phyloP scores from a whole-genome alignment of 2,113 vertebrate genomes.

The Marmota flaviventris region DNA sequence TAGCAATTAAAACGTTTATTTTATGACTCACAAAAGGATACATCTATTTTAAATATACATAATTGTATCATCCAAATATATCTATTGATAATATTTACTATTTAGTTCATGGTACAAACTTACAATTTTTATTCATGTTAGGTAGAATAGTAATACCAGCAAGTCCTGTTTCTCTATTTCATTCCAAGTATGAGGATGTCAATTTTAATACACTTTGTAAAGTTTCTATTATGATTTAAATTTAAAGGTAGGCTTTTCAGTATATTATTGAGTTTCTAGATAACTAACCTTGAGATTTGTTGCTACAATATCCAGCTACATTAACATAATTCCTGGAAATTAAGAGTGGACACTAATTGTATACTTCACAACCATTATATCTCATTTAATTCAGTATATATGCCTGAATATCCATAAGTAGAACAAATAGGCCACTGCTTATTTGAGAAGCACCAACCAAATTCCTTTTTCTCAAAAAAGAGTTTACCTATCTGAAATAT shows the following conservation, averaged over 20 bases:
- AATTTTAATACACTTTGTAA: slow-evolving; percentile 3
- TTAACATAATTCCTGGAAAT: neutral
- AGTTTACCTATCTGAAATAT: slow-evolving; percentile 2
- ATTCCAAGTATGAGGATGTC: neutral
- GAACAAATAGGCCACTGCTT: slow-evolving; percentile 5
- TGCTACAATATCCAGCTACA: neutral
- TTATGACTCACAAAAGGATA: slow-evolving; percentile 28
- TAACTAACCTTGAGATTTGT: neutral
- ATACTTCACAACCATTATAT: slow-evolving; percentile 9
- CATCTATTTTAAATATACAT: neutral
- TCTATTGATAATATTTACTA: slow-evolving; percentile 20
- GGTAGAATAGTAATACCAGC: neutral
- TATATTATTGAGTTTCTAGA: neutral
- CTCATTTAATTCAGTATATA: slow-evolving; percentile 26
- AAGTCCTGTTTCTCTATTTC: slow-evolving; percentile 8
- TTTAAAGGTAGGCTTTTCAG: slow-evolving; percentile 25
- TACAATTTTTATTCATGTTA: slow-evolving; percentile 46
- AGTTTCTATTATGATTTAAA: slow-evolving; percentile 34
- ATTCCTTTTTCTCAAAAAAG: slow-evolving; percentile 41
- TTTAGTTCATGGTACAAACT: slow-evolving; percentile 2
- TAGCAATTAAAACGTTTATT: slow-evolving; percentile 16
- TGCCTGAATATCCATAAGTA: neutral
- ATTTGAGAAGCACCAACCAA: slow-evolving; percentile 31
- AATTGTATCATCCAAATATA: neutral
- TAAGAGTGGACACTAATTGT: neutral